phyloP scores from a whole-genome alignment of 2,888 invertebrate genomes.

The Ypsolopha scabrella region DNA sequence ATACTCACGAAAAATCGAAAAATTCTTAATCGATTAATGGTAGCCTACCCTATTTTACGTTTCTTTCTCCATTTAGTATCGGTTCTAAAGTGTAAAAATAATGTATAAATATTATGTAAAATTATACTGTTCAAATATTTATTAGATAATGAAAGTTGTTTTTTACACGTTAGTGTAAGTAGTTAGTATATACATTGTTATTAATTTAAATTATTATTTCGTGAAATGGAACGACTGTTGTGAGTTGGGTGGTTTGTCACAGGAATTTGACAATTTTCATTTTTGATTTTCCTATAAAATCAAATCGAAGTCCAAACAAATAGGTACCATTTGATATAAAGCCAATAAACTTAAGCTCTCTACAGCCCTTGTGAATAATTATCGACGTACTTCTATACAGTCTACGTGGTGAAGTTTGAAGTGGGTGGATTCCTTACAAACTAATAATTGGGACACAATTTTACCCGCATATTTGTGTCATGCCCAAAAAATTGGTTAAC shows the following conservation, averaged over 20 bases:
- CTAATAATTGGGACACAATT: constrained; percentile 25
- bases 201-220: background rate
- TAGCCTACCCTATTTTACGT: too few species aligned
- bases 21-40: too few species aligned
- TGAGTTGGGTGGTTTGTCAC: constrained; percentile 43
- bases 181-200: too few species aligned
- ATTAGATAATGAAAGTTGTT: too few species aligned
- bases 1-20: too few species aligned
- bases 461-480: constrained; percentile 39
- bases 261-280: constrained; percentile 39
- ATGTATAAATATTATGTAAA: too few species aligned
- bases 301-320: constrained; percentile 20
- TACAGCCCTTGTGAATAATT: background rate
- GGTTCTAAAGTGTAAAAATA: too few species aligned
- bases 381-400: background rate
- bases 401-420: constrained; percentile 19
- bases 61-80: too few species aligned
- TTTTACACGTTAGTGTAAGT: too few species aligned
- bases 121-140: too few species aligned
- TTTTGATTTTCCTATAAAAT: constrained; percentile 27
- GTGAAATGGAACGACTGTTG: constrained; percentile 26
- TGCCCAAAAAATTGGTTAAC: constrained; percentile 43
- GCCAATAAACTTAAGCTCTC: background rate
- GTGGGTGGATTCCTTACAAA: constrained; percentile 54
- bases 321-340: background rate